phyloP scores from a whole-genome alignment of 2,113 vertebrate species.

The Onychostruthus taczanowskii region DNA sequence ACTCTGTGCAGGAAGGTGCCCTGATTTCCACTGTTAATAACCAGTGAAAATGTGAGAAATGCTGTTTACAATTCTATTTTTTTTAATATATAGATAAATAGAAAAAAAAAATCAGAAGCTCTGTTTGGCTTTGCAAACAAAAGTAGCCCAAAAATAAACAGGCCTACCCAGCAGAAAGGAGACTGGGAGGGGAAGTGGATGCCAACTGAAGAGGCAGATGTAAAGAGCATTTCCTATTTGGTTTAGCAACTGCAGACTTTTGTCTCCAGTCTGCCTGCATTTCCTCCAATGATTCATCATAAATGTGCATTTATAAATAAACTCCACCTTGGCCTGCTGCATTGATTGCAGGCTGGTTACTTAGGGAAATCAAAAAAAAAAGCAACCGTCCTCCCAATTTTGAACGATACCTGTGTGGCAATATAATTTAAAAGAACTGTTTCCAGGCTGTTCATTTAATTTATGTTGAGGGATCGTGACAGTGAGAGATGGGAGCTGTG shows the following conservation, averaged over 20 bases:
- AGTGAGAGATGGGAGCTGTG: background rate
- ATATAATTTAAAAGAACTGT: background rate
- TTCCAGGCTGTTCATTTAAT: constrained; percentile 26
- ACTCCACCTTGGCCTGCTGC: constrained; percentile 63
- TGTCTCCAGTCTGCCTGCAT: constrained; percentile 76
- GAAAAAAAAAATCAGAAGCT: constrained; percentile 49
- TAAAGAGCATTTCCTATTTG: constrained; percentile 74
- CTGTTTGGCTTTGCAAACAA: constrained; percentile 60
- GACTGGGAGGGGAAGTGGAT: constrained; percentile 36
- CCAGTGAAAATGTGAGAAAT: background rate
- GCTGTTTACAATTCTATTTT: constrained; percentile 58
- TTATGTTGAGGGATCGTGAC: constrained; percentile 2
- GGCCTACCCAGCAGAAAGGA: constrained; percentile 34
- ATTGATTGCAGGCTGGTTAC: background rate
- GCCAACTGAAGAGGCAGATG: constrained; percentile 74
- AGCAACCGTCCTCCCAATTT: background rate
- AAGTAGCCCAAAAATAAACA: constrained; percentile 61
- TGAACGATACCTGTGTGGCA: constrained; percentile 19
- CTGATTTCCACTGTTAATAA: constrained; percentile 47
- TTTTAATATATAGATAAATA: background rate
- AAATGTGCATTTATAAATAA: constrained; percentile 76
- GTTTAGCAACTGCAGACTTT: constrained; percentile 75
- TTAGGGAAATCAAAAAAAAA: background rate
- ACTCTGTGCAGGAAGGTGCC: constrained; percentile 51
- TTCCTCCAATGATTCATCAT: constrained; percentile 78